Evolutionary conservation across 2,797 vertebrate species (phyloP).

Genomic region (Pipistrellus nathusii): DNA sequence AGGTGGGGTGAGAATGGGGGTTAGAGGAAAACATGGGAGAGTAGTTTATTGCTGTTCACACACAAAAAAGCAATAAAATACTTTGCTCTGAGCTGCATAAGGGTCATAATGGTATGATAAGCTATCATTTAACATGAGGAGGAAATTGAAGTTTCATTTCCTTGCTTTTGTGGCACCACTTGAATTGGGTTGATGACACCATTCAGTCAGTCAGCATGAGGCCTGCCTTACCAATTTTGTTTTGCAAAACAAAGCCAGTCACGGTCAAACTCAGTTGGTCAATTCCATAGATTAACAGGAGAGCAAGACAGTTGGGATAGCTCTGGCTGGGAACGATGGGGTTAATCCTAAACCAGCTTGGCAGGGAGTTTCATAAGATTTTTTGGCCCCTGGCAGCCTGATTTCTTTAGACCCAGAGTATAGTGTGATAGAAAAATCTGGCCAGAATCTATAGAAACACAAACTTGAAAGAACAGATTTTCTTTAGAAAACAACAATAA

Average conservation of each 20-base stretch:
- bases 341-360: conserved; percentile 64
- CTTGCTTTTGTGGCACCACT: conserved; percentile 84
- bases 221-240: conserved; percentile 85
- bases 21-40: conserved; percentile 55
- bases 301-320: conserved; percentile 45
- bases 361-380: conserved; percentile 54
- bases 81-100: conserved; percentile 74
- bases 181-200: conserved; percentile 78
- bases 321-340: conserved; percentile 56
- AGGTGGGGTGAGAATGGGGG: background rate
- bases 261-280: conserved; percentile 86
- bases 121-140: conserved; percentile 82
- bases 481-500: background rate
- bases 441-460: background rate
- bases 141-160: conserved; percentile 88
- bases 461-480: conserved; percentile 1
- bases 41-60: conserved; percentile 79
- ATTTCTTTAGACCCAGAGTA: background rate
- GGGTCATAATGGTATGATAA: conserved; percentile 84
- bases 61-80: conserved; percentile 81
- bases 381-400: background rate
- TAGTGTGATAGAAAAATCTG: background rate
- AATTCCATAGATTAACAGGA: conserved; percentile 82
- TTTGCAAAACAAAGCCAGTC: conserved; percentile 90
- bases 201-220: conserved; percentile 84